Conservation (phyloP, 2,888 invertebrate genomes). For the Ichneumoninae sp. region DNA sequence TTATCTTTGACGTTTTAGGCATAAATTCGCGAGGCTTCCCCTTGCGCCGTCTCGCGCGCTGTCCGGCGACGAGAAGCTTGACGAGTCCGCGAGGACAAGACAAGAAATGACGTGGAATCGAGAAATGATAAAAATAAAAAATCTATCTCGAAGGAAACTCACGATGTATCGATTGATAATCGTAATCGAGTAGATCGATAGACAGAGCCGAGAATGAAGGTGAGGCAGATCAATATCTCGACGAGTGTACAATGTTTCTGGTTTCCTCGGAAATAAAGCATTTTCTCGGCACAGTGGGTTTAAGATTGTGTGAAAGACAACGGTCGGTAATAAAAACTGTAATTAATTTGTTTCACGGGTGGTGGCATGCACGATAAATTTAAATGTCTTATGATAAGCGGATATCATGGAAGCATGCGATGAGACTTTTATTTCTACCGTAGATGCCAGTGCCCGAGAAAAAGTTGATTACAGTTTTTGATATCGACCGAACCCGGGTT, state of each 20-base stretch:
- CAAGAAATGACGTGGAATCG: not conserved
- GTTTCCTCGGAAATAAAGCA: constrained; percentile 36
- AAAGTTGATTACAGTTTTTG: no score
- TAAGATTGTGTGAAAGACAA: no score
- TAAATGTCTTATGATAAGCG: no score
- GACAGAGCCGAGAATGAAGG: constrained; percentile 14
- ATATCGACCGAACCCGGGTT: no score
- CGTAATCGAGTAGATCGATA: not conserved
- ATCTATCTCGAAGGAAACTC: not conserved
- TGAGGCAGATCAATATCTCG: constrained; percentile 1
- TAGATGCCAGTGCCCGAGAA: no score
- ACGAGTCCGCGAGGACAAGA: not conserved
- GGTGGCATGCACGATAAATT: no score
- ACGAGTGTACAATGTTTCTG: constrained; percentile 9
- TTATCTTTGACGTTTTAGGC: constrained; percentile 77
- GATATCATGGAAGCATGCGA: no score
- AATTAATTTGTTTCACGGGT: no score
- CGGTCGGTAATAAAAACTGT: no score
- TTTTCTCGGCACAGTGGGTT: not conserved
- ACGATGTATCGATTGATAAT: constrained; percentile 12
- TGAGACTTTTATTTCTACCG: no score
- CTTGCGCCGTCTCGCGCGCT: constrained; percentile 13
- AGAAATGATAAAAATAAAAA: constrained; percentile 5
- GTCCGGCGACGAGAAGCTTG: constrained; percentile 2
- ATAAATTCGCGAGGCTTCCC: constrained; percentile 71